A percentile compares a stretch with the other conserved stretches of the same genome.
These are phyloP conservation scores for Hormaphis cornu DNA, from an alignment of 1,140 invertebrate genomes.

Conservation along the genomic window DNA sequence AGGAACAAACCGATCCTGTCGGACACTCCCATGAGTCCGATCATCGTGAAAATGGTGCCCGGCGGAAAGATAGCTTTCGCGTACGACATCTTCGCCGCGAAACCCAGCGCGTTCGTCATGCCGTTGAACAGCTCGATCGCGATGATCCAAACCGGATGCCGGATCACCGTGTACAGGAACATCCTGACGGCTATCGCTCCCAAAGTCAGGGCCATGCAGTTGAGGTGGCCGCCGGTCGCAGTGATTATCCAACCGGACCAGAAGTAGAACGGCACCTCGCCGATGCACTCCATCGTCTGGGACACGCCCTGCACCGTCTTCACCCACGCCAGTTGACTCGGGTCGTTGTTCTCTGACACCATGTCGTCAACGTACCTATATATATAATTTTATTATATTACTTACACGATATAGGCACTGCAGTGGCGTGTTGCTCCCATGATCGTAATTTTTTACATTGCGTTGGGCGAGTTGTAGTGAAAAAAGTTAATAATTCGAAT, in stretches of 20 bases:
- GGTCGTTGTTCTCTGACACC: conserved; percentile 42
- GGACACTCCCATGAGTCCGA: background rate
- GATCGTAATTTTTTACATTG: no score
- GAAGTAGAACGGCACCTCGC: conserved; percentile 82
- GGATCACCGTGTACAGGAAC: conserved; percentile 68
- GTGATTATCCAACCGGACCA: conserved; percentile 68
- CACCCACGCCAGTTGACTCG: conserved; percentile 48
- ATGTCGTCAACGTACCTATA: conserved; percentile 65
- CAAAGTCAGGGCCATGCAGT: conserved; percentile 71
- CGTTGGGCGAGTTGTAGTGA: no score
- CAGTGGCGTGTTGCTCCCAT: no score
- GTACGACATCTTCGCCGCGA: conserved; percentile 80
- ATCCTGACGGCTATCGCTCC: conserved; percentile 65
- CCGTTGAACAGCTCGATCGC: conserved; percentile 79
- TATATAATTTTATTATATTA: background rate
- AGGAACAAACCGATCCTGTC: background rate
- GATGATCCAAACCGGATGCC: conserved; percentile 70
- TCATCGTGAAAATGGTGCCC: background rate
- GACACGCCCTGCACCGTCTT: conserved; percentile 74
- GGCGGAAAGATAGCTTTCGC: conserved; percentile 68
- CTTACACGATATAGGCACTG: no score
- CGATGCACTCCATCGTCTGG: conserved; percentile 68
- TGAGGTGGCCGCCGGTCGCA: conserved; percentile 65
- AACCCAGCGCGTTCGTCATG: conserved; percentile 77
- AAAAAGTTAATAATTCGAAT: no score